Conservation (phyloP, 2,113 vertebrate genomes). For the Holacanthus passer region DNA sequence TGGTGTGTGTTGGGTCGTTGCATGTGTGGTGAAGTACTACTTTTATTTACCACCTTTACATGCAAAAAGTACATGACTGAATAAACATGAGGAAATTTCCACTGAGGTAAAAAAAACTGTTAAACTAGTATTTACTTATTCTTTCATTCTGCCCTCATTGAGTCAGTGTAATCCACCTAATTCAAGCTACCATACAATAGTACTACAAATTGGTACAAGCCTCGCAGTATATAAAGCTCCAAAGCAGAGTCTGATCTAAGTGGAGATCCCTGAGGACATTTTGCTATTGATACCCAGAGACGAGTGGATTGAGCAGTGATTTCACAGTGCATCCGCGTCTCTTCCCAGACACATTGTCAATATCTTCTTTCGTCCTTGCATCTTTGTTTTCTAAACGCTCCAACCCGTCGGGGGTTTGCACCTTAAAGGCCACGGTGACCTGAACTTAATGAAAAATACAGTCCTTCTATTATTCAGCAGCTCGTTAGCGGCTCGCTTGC, state of each 20-base stretch:
- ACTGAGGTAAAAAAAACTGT: not conserved
- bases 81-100: not conserved
- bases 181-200: conserved; percentile 2
- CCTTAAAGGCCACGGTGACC: not conserved
- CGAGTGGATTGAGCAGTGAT: conserved; percentile 66
- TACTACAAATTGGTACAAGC: conserved; percentile 37
- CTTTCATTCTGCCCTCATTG: conserved; percentile 20
- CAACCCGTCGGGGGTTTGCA: conserved; percentile 9
- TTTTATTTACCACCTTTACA: not conserved
- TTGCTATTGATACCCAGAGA: conserved; percentile 61
- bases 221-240: conserved; percentile 32
- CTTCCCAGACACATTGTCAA: conserved; percentile 66
- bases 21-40: not conserved
- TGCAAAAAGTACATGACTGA: not conserved
- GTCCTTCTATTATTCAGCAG: conserved; percentile 30
- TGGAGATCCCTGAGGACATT: conserved; percentile 53
- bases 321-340: conserved; percentile 44
- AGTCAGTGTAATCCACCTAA: conserved; percentile 28
- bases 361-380: conserved; percentile 33
- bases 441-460: conserved; percentile 7
- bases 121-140: not conserved
- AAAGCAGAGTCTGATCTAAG: conserved; percentile 50
- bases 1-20: not conserved
- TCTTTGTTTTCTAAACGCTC: conserved; percentile 55
- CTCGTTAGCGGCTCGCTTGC: conserved; percentile 26